phyloP scores from a whole-genome alignment of 2,888 invertebrate genomes.

The Mesopsocus fuscifrons region DNA sequence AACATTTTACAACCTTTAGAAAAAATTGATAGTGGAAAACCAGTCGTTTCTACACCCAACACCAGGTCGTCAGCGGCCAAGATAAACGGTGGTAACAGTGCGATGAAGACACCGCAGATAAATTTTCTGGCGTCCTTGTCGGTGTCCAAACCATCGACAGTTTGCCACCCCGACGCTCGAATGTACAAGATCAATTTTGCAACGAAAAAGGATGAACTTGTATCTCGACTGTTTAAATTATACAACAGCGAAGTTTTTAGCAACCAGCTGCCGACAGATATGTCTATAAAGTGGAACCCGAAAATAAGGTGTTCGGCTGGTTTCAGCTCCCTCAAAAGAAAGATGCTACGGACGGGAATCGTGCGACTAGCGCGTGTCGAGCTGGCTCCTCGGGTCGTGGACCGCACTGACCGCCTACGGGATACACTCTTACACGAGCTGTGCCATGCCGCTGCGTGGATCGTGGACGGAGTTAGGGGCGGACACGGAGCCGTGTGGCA shows the following conservation, averaged over 20 bases:
- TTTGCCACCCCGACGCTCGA: constrained; percentile 39
- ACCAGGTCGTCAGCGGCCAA: no score
- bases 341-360: constrained; percentile 22
- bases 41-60: no score
- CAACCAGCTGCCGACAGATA: constrained; percentile 40
- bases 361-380: no score
- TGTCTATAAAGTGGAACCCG: constrained; percentile 60
- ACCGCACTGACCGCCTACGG: constrained; percentile 58
- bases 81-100: no score
- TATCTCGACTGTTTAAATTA: constrained; percentile 41
- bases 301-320: constrained; percentile 71
- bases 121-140: not conserved
- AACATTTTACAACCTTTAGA: no score
- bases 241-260: constrained; percentile 62
- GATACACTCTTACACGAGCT: constrained; percentile 88
- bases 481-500: constrained; percentile 78
- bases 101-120: not conserved
- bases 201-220: constrained; percentile 41
- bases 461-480: constrained; percentile 51
- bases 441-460: constrained; percentile 88
- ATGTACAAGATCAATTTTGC: constrained; percentile 48
- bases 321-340: constrained; percentile 31
- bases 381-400: constrained; percentile 73
- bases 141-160: not conserved
- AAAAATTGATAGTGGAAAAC: no score